phyloP scores from a whole-genome alignment of 2,113 vertebrate genomes.

The Chascanopsetta lugubris region DNA sequence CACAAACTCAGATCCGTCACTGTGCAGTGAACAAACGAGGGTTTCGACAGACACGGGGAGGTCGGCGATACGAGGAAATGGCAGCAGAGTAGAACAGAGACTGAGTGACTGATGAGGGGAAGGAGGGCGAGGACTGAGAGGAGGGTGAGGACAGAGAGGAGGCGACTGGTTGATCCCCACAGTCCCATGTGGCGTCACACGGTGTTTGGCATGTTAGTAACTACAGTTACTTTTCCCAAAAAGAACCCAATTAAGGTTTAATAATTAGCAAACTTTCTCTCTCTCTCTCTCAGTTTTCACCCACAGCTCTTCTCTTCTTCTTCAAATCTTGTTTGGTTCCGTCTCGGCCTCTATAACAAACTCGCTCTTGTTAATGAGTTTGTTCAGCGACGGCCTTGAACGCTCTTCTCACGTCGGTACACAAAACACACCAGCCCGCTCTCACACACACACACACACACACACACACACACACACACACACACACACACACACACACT shows the following conservation, averaged over 20 bases:
- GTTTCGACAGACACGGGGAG: conserved; percentile 24
- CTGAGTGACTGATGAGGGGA: conserved; percentile 29
- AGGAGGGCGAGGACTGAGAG: conserved; percentile 35
- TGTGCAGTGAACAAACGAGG: conserved; percentile 36
- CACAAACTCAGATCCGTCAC: conserved; percentile 63
- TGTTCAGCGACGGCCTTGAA: conserved; percentile 64
- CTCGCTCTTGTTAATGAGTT: conserved; percentile 63
- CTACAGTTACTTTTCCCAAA: too few relatives aligned
- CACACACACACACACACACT: conserved; percentile 46
- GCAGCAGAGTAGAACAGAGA: conserved; percentile 42
- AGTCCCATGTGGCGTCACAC: background rate
- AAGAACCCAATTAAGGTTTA: background rate
- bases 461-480: conserved; percentile 44
- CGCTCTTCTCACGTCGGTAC: conserved; percentile 40
- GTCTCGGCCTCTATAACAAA: conserved; percentile 53
- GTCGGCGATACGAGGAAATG: background rate
- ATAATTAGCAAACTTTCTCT: conserved; percentile 29
- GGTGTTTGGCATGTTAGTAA: too few relatives aligned
- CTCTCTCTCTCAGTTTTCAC: conserved; percentile 5
- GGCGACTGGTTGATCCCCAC: conserved; percentile 32
- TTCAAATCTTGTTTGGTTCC: conserved; percentile 29
- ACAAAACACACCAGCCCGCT: conserved; percentile 34
- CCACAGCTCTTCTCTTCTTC: conserved; percentile 9
- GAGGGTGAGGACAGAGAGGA: too few relatives aligned
- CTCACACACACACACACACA: conserved; percentile 44